Conservation (phyloP, 2,113 vertebrate species). For the Otocyon megalotis region DNA sequence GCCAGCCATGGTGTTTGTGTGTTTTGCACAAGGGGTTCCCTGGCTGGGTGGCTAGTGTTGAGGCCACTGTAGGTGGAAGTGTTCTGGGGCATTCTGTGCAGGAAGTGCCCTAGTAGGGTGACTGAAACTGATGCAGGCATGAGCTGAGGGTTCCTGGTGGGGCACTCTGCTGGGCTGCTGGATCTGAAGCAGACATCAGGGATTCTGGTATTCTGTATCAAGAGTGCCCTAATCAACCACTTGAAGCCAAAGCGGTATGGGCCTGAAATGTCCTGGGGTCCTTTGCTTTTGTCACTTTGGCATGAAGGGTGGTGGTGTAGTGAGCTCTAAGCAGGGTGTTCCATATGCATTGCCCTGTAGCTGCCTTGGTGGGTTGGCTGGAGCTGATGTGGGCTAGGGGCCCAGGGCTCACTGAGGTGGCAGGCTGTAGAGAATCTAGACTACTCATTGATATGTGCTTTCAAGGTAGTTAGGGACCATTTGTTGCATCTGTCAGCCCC, state of each 20-base stretch:
- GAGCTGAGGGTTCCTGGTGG: neutral
- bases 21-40: neutral
- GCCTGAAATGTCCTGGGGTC: neutral
- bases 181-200: neutral
- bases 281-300: neutral
- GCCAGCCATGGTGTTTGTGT: neutral
- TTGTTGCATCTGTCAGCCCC: neutral
- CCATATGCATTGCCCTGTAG: neutral
- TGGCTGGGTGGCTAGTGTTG: neutral
- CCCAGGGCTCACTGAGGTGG: neutral
- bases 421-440: neutral
- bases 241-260: neutral
- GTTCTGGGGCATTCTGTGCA: neutral
- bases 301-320: neutral
- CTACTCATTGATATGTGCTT: neutral
- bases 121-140: neutral
- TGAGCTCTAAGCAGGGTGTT: neutral
- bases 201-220: neutral
- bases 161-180: neutral
- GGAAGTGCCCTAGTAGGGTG: neutral
- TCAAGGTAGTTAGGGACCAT: neutral
- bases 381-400: neutral
- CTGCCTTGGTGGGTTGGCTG: neutral
- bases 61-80: neutral
- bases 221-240: neutral